Conservation (phyloP, 2,888 invertebrate species). For the Dendrolimus houi region DNA sequence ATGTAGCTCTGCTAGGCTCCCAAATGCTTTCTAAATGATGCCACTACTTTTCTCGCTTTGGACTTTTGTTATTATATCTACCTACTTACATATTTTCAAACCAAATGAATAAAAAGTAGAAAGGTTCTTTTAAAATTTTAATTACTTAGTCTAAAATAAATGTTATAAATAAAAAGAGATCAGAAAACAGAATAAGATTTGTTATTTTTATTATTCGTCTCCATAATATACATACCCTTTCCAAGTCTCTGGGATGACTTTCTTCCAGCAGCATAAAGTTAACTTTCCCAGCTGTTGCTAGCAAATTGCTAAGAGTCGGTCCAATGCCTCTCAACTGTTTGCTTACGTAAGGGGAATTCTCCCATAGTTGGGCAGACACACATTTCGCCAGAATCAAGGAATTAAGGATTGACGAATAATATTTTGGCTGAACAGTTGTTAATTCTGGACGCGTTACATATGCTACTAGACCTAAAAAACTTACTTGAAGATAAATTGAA, state of each 20-base stretch:
- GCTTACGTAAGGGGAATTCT: slow-evolving; percentile 81
- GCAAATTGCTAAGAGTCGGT: slow-evolving; percentile 75
- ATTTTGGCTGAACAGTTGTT: slow-evolving; percentile 33
- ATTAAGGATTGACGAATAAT: slow-evolving; percentile 75
- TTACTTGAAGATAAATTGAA: too few species aligned
- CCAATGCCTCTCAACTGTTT: slow-evolving; percentile 85
- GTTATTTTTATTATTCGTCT: too few species aligned
- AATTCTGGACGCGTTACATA: slow-evolving; percentile 64
- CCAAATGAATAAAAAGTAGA: too few species aligned
- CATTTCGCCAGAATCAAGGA: slow-evolving; percentile 81
- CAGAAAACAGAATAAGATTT: too few species aligned
- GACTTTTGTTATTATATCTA: too few species aligned
- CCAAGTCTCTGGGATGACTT: slow-evolving; percentile 84
- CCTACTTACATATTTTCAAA: too few species aligned
- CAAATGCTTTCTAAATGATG: too few species aligned
- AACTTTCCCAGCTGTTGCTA: slow-evolving; percentile 81
- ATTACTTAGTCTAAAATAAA: too few species aligned
- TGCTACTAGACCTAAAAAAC: slow-evolving; percentile 68
- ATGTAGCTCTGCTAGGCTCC: too few species aligned
- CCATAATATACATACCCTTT: slow-evolving; percentile 66
- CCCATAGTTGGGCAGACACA: slow-evolving; percentile 82
- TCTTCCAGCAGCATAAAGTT: slow-evolving; percentile 79
- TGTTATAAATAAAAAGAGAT: too few species aligned
- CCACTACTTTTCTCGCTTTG: too few species aligned
- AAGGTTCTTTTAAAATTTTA: too few species aligned